Evolutionary conservation across 2,888 invertebrate species (phyloP), one percentile per base, ranked within the genome.

Genomic region (Girardia tigrina): DNA sequence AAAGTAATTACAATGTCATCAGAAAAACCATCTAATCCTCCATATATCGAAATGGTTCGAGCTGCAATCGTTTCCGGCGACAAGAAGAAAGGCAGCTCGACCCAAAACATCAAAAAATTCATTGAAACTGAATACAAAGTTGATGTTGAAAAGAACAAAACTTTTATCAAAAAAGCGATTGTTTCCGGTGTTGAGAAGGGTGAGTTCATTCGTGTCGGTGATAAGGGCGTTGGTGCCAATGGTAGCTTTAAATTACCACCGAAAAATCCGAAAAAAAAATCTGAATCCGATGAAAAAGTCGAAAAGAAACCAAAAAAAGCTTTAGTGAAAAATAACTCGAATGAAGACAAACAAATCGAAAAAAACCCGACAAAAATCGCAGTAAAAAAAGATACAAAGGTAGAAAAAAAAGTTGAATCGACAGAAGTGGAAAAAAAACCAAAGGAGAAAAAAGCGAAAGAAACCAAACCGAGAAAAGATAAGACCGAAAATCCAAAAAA

Each of bases 71-170:
- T 76, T 14, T 78, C 75, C 4, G 77, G 83, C 71, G 81, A 80
- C 75, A 83, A 84, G 79, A 85, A 87, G 28, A 86, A 86, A 74
- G 89, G 89, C 29, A 88, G 88, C 0, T 88, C 88, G 0, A 79
- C 84, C 1, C 81, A 82, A 71, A 87, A 87, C 0, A 88, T 89
- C 81, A 89, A 88, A 81, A 89, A 89, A 80, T 89, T 87, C 81
- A 86, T 89, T 72, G 82, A 86, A 8, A 83, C 86, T 27, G 87
- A 86, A 76, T 88, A 88, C 85, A 87, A 87, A 77, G 84, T 88
- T 4, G 88, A 88, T 80, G 85, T 86, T 0, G 87, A 87, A 77
- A 88, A 87, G 79, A 80, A 87, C 71, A 85, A 87, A 0, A 86
- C 86, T 0, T 88, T 86, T 82, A 88, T 89, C 79, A 87, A 86